Evolutionary conservation across 1,140 invertebrate species (phyloP), one percentile per base, ranked within the genome.

Genomic region (Dryas iulia): DNA sequence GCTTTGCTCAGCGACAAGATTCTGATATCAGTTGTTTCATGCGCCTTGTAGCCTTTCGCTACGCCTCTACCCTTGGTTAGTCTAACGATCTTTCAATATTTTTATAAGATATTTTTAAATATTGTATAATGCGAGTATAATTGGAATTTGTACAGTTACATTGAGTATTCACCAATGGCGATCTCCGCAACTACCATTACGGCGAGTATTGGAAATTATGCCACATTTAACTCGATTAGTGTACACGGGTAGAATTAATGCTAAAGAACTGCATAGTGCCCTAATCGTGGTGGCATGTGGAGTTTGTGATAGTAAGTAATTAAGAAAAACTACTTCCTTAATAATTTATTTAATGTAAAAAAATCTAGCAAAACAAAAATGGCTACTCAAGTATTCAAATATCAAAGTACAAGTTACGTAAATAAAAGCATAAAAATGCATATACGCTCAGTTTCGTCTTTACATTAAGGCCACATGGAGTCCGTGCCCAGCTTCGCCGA

Each of bases 161-260:
- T 25, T 88, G 1, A 85, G 85, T 30, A 79, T 88, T 5, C 86
- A 88, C 35, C 82, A 87, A 21, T 86, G 87, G 82, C 74, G 82
- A 1, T 77, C 74, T 52, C 73, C 64, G 6, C 30, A 64, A 6
- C 79, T 87, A 24, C 82, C 82, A 2, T 60, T 88, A 14, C 73
- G 79, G 0, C 69, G 75, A 1, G 63, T 87, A 2, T 69, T 90
- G n/a, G 81, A 86, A 66, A 54, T 84, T 33, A 81, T 90, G 77
- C 86, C 86, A 0, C 60, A 52, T 3, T 64, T 90, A 39, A 68
- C 74, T 18, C 67, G 86, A 1, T 74, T 88, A 12, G 59, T 71
- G 23, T 87, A 83, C 35, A 61, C 81, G 0, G 85, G 86, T 1
- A 18, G 25, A 14, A 74, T 84, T 3, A 69, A 79, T 21, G 74